Evolutionary conservation across 2,888 invertebrate species (phyloP).

Genomic region (Fragum sueziense): DNA sequence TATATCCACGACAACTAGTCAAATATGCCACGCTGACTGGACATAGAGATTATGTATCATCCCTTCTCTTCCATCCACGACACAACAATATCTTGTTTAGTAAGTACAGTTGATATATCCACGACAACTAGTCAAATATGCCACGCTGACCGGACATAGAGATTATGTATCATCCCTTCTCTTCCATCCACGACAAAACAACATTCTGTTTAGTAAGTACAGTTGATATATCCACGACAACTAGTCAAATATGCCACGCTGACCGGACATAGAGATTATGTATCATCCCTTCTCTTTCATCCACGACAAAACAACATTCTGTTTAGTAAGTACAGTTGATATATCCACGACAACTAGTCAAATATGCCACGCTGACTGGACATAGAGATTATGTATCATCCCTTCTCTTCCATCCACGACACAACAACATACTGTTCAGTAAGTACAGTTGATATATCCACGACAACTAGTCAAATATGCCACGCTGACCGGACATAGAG

Average conservation of each 20-base stretch:
- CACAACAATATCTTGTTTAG: constrained; percentile 80
- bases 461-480: constrained; percentile 79
- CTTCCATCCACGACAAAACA: constrained; percentile 79
- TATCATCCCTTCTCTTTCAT: constrained; percentile 81
- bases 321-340: constrained; percentile 77
- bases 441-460: constrained; percentile 80
- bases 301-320: constrained; percentile 76
- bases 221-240: constrained; percentile 71
- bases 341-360: constrained; percentile 79
- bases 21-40: constrained; percentile 76
- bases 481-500: constrained; percentile 71
- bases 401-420: constrained; percentile 79
- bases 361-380: constrained; percentile 75
- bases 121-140: constrained; percentile 79
- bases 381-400: constrained; percentile 78
- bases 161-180: constrained; percentile 78
- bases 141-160: constrained; percentile 71
- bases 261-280: constrained; percentile 73
- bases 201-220: constrained; percentile 81
- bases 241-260: constrained; percentile 78
- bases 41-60: constrained; percentile 78
- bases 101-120: constrained; percentile 74
- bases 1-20: constrained; percentile 78
- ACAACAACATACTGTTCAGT: constrained; percentile 81
- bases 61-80: constrained; percentile 80